Percentiles rank a stretch among this genome's conserved stretches.
These are phyloP conservation scores for Sclerurus mexicanus DNA, from an alignment of 2,113 vertebrate species.

Conservation along the genomic window DNA sequence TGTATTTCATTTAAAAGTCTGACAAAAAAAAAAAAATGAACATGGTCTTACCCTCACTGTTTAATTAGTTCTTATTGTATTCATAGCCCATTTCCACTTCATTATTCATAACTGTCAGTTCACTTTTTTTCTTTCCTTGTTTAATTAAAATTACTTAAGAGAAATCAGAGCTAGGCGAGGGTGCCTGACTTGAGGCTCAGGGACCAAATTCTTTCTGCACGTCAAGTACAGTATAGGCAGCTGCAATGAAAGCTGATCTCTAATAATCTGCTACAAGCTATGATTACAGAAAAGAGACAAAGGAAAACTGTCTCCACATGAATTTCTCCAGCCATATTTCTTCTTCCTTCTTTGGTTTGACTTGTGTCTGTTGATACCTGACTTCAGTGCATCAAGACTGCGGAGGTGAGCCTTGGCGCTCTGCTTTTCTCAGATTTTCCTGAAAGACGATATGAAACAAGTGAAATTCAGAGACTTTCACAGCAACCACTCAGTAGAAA, in stretches of 20 bases:
- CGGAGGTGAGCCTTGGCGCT: background rate
- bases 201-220: background rate
- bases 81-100: constrained; percentile 40
- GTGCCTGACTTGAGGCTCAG: background rate
- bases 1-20: constrained; percentile 58
- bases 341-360: background rate
- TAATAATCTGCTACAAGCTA: background rate
- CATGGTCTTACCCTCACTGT: constrained; percentile 2
- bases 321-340: background rate
- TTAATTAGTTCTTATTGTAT: constrained; percentile 59
- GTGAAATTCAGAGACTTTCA: background rate
- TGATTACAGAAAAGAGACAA: background rate
- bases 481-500: background rate
- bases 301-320: background rate
- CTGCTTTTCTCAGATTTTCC: background rate
- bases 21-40: background rate
- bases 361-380: background rate
- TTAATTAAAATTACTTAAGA: constrained; percentile 54
- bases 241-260: constrained; percentile 22
- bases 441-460: background rate
- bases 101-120: constrained; percentile 46
- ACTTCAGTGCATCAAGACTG: background rate
- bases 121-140: background rate
- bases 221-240: background rate
- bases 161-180: constrained; percentile 5